Conservation (phyloP, 2,797 vertebrate genomes). For the Acrossocheilus fasciatus region DNA sequence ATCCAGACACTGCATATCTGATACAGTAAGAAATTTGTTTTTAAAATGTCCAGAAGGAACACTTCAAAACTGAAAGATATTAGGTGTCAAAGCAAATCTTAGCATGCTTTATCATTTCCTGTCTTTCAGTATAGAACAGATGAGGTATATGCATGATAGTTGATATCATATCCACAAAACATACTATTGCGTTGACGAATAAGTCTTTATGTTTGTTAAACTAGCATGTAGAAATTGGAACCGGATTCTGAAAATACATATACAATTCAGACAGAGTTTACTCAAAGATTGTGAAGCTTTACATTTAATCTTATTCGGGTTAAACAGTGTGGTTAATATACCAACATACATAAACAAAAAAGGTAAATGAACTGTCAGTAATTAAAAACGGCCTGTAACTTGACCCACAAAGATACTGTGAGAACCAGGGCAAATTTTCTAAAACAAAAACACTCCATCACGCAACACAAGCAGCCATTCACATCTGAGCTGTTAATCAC, state of each 20-base stretch:
- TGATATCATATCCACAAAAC: constrained; percentile 9
- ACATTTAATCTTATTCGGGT: constrained; percentile 44
- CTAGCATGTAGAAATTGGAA: constrained; percentile 62
- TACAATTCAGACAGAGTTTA: constrained; percentile 68
- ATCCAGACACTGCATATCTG: not conserved
- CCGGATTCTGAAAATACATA: constrained; percentile 71
- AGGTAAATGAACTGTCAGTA: constrained; percentile 43
- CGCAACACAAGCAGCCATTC: constrained; percentile 32
- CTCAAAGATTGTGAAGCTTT: constrained; percentile 58
- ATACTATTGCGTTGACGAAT: not conserved
- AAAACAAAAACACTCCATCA: constrained; percentile 19
- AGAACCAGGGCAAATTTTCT: constrained; percentile 49
- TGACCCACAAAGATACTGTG: constrained; percentile 44
- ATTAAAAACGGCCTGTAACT: constrained; percentile 39
- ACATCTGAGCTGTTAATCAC: constrained; percentile 31
- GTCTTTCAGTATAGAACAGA: not conserved
- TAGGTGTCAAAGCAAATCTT: constrained; percentile 10
- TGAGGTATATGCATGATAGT: constrained; percentile 1
- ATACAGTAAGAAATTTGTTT: not conserved
- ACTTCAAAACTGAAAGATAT: constrained; percentile 29
- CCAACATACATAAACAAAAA: constrained; percentile 60
- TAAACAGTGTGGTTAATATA: constrained; percentile 63
- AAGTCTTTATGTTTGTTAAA: constrained; percentile 38
- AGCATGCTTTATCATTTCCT: constrained; percentile 7
- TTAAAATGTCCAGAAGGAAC: constrained; percentile 16